Conservation (phyloP, 2,888 invertebrate species). For the Euproctis similis region DNA sequence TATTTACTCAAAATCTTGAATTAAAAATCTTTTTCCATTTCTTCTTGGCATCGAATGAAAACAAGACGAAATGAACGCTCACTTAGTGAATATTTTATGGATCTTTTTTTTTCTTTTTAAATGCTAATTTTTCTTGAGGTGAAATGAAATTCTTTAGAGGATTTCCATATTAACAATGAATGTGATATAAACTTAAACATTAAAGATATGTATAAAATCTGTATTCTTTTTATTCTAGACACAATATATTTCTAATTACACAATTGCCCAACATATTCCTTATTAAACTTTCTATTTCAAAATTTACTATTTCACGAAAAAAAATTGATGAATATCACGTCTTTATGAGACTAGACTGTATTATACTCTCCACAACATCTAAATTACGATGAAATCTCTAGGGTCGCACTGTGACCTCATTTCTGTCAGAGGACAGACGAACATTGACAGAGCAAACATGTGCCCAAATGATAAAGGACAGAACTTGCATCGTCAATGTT, state of each 20-base stretch:
- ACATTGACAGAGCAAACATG: constrained; percentile 18
- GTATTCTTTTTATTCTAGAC: neutral
- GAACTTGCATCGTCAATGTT: constrained; percentile 1
- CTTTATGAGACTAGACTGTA: too few species aligned
- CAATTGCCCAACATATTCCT: constrained; percentile 5
- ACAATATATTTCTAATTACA: constrained; percentile 5
- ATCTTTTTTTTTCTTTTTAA: constrained; percentile 39
- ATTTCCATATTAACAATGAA: too few species aligned
- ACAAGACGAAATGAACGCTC: constrained; percentile 34
- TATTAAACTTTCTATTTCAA: too few species aligned
- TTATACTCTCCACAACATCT: too few species aligned
- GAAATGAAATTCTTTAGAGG: constrained; percentile 14
- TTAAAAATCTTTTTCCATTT: constrained; percentile 36
- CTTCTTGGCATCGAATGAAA: constrained; percentile 31
- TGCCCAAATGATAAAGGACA: constrained; percentile 18
- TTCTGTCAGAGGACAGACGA: constrained; percentile 16
- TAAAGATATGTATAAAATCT: too few species aligned
- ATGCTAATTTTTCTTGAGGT: constrained; percentile 35
- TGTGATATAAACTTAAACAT: neutral
- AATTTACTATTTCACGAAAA: too few species aligned
- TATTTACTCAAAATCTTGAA: constrained; percentile 29
- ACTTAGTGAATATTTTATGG: constrained; percentile 40
- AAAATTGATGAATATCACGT: too few species aligned
- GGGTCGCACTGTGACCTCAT: constrained; percentile 13
- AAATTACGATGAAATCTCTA: constrained; percentile 12